phyloP scores from a whole-genome alignment of 2,888 invertebrate genomes.

The Tinea pellionella region DNA sequence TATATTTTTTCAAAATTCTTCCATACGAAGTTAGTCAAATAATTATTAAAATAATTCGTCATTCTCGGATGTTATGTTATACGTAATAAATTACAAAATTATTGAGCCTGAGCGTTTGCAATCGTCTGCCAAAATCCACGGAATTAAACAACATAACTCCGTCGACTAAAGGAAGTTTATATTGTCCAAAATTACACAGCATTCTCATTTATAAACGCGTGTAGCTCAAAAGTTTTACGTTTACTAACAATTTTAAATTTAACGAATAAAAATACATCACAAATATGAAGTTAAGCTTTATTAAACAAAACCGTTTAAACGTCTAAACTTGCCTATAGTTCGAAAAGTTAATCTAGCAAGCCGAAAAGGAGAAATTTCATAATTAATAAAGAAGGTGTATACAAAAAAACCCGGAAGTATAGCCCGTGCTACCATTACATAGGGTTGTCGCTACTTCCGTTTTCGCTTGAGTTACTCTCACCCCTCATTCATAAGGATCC shows the following conservation, averaged over 20 bases:
- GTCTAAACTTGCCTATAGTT: too few relatives aligned
- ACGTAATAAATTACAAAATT: too few relatives aligned
- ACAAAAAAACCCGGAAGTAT: slow-evolving; percentile 40
- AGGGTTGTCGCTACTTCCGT: slow-evolving; percentile 62
- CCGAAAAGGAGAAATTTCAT: slow-evolving; percentile 20
- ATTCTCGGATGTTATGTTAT: too few relatives aligned
- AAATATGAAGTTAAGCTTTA: background rate
- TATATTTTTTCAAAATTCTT: too few relatives aligned
- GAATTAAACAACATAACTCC: background rate
- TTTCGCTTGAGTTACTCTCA: slow-evolving; percentile 49
- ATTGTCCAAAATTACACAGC: slow-evolving; percentile 4
- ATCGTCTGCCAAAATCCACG: background rate
- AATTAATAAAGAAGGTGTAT: background rate
- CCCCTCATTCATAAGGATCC: slow-evolving; percentile 52
- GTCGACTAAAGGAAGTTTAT: slow-evolving; percentile 2
- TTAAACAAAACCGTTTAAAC: background rate
- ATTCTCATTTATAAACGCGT: background rate
- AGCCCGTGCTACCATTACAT: slow-evolving; percentile 60
- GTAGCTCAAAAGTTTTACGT: background rate
- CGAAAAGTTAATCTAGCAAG: background rate
- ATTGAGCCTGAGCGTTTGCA: background rate
- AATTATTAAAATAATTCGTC: too few relatives aligned
- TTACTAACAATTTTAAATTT: slow-evolving; percentile 8
- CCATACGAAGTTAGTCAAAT: too few relatives aligned
- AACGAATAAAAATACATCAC: slow-evolving; percentile 1